A percentile compares a stretch with the other conserved stretches of the same genome.
Evolutionary conservation across 2,888 invertebrate genomes (phyloP).

Genomic region (Bellardia bayeri): DNA sequence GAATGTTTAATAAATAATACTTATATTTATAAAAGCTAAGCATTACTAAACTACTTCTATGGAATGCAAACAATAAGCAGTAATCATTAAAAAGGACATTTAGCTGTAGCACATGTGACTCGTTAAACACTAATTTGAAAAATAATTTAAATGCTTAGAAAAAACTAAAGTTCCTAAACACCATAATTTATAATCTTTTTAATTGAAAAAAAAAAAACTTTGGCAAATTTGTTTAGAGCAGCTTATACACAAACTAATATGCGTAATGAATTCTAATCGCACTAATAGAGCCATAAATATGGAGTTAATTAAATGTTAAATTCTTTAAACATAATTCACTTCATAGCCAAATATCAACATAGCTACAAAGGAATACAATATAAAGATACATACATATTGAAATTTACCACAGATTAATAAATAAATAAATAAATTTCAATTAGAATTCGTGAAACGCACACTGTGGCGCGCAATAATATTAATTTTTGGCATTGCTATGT

Average conservation of each 20-base stretch:
- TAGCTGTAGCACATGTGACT: no score
- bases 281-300: constrained; percentile 11
- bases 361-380: background rate
- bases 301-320: constrained; percentile 36
- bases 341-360: background rate
- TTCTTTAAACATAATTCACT: constrained; percentile 2
- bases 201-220: constrained; percentile 2
- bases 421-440: constrained; percentile 19
- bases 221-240: constrained; percentile 7
- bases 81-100: no score
- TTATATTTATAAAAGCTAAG: no score
- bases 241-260: background rate
- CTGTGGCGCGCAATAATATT: background rate
- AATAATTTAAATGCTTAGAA: no score
- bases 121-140: no score
- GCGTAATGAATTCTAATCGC: background rate
- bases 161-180: background rate
- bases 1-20: no score
- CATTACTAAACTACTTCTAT: no score
- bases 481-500: constrained; percentile 42
- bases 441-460: background rate
- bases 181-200: background rate
- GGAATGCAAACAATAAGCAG: no score
- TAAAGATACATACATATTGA: background rate
- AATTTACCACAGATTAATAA: background rate